These are phyloP conservation scores for Teleiodes luculella DNA, from an alignment of 2,888 invertebrate species.

Conservation along the genomic window DNA sequence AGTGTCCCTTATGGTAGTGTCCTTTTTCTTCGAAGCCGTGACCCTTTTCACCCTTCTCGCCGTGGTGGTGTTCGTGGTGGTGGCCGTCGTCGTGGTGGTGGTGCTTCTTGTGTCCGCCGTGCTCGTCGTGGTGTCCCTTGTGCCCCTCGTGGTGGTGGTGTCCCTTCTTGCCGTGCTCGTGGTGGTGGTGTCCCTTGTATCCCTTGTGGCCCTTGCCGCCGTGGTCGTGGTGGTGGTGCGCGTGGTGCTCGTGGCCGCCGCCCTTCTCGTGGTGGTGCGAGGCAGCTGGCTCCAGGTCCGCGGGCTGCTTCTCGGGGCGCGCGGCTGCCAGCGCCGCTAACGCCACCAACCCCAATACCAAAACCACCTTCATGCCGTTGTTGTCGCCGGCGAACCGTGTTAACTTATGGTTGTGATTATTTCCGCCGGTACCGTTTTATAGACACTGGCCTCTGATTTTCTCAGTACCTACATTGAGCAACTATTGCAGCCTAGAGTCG, in stretches of 20 bases:
- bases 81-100: conserved; percentile 83
- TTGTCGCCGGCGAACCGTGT: conserved; percentile 35
- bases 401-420: conserved; percentile 49
- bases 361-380: conserved; percentile 55
- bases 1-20: conserved; percentile 89
- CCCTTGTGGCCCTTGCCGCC: conserved; percentile 84
- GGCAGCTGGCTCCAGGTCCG: conserved; percentile 76
- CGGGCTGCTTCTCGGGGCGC: conserved; percentile 54
- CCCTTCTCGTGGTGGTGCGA: conserved; percentile 70
- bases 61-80: conserved; percentile 80
- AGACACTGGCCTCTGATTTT: conserved; percentile 60
- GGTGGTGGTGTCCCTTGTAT: conserved; percentile 82
- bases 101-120: conserved; percentile 81
- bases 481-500: conserved; percentile 47
- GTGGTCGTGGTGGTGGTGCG: conserved; percentile 80
- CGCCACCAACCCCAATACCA: conserved; percentile 52
- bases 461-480: conserved; percentile 55
- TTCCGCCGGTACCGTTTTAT: conserved; percentile 59
- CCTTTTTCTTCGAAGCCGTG: conserved; percentile 78
- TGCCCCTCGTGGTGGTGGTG: conserved; percentile 84
- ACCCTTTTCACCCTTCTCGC: conserved; percentile 82
- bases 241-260: conserved; percentile 81
- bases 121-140: conserved; percentile 78
- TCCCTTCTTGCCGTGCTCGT: conserved; percentile 83
- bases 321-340: conserved; percentile 66